Evolutionary conservation across 2,888 invertebrate species (phyloP).

Genomic region (Danaus chrysippus): DNA sequence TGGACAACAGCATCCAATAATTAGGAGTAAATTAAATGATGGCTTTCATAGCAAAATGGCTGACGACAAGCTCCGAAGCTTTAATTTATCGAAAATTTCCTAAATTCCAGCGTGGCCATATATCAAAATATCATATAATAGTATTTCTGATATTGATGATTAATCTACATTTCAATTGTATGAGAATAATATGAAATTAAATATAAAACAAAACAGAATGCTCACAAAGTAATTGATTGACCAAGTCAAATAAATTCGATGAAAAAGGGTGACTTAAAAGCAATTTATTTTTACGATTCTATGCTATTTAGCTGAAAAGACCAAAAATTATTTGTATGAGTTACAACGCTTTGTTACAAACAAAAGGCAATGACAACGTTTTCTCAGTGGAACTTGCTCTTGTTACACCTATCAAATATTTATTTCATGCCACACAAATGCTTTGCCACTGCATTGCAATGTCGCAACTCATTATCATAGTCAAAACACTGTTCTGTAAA

Average conservation of each 20-base stretch:
- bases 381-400: no score
- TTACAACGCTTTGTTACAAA: no score
- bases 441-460: slow-evolving; percentile 24
- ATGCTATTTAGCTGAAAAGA: no score
- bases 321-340: no score
- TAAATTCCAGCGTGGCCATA: background rate
- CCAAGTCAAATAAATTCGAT: no score
- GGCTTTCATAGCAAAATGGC: slow-evolving; percentile 35
- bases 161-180: background rate
- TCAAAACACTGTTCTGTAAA: slow-evolving; percentile 50
- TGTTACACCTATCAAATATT: background rate
- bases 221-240: no score
- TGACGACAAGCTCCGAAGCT: slow-evolving; percentile 10
- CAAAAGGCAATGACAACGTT: no score
- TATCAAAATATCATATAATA: background rate
- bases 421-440: slow-evolving; percentile 12
- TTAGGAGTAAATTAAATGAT: slow-evolving; percentile 68
- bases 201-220: no score
- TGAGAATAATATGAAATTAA: no score
- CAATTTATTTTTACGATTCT: no score
- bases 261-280: no score
- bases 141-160: background rate
- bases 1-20: slow-evolving; percentile 46
- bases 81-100: background rate
- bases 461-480: slow-evolving; percentile 51